Conservation (phyloP, 53 echinoderm and acorn worm genomes). For the Apostichopus leukothele region DNA sequence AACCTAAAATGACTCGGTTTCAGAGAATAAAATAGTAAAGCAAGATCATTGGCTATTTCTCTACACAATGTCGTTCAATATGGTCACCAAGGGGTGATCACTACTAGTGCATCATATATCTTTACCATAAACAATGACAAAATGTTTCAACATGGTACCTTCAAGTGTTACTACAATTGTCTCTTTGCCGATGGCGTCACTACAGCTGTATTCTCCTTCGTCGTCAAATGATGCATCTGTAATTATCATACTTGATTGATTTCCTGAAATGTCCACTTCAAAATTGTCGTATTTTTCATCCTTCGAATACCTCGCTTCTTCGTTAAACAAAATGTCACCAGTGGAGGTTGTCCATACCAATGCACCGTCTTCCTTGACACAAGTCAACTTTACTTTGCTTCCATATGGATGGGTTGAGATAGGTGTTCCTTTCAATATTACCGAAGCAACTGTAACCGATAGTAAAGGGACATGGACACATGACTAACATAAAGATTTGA, state of each 20-base stretch:
- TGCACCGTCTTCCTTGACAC: neutral
- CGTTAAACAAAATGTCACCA: neutral
- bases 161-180: neutral
- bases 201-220: neutral
- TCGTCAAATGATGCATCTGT: neutral
- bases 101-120: fast-evolving
- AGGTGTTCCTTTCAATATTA: neutral
- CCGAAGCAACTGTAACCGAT: neutral
- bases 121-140: too few relatives aligned
- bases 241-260: neutral
- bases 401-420: neutral
- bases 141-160: neutral
- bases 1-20: too few relatives aligned
- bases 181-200: neutral
- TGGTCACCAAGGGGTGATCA: too few relatives aligned
- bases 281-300: neutral
- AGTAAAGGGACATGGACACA: too few relatives aligned
- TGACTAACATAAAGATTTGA: too few relatives aligned
- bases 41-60: neutral
- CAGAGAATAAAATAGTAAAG: neutral
- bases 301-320: neutral
- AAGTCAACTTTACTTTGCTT: neutral
- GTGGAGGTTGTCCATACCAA: neutral
- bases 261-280: neutral
- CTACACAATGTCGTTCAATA: neutral